phyloP scores from a whole-genome alignment of 2,113 vertebrate genomes.

The Gila orcuttii region DNA sequence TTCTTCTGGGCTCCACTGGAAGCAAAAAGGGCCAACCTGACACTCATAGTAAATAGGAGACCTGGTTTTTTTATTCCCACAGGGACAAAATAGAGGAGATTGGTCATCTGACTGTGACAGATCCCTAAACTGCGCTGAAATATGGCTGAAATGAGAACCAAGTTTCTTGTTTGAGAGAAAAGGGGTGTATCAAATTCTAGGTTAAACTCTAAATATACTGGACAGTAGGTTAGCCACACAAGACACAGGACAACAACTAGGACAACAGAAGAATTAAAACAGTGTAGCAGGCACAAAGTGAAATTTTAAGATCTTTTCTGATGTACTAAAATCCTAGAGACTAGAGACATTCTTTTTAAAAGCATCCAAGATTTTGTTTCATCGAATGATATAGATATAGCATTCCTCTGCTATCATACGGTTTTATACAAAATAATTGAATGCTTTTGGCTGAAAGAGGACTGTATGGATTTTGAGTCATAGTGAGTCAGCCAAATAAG shows the following conservation, averaged over 20 bases:
- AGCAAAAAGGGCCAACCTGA: conserved; percentile 27
- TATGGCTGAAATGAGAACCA: conserved; percentile 22
- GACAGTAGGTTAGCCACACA: background rate
- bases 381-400: background rate
- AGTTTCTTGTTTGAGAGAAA: conserved; percentile 23
- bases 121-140: conserved; percentile 34
- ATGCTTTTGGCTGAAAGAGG: conserved; percentile 16
- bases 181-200: conserved; percentile 12
- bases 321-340: background rate
- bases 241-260: background rate
- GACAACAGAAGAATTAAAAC: background rate
- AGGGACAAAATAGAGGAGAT: conserved; percentile 31
- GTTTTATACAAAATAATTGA: conserved; percentile 12
- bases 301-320: conserved; percentile 5
- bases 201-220: background rate
- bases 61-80: conserved; percentile 42
- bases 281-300: background rate
- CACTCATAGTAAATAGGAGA: conserved; percentile 38
- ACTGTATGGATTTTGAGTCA: conserved; percentile 25
- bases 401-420: background rate
- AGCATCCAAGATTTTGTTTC: background rate
- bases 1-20: conserved; percentile 41
- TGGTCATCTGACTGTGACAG: conserved; percentile 26
- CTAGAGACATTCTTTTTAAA: background rate
- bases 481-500: background rate